Percentiles rank a stretch among this genome's conserved stretches.
These are phyloP conservation scores for Poecilia gillii DNA, from an alignment of 2,797 vertebrate species.

Conservation along the genomic window DNA sequence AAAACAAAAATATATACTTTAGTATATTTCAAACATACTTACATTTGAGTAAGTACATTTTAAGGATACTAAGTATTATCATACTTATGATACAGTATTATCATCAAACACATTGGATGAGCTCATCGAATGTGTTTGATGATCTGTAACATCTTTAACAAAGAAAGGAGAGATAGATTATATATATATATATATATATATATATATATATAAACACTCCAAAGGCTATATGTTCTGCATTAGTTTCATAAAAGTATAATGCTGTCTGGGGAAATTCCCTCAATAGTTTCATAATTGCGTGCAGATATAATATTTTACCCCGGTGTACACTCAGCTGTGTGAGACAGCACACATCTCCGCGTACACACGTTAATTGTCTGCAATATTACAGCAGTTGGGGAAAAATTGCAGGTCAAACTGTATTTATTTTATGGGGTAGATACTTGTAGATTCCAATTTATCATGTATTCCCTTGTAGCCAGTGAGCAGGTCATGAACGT, in stretches of 20 bases:
- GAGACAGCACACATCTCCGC: not conserved
- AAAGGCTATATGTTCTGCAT: constrained; percentile 36
- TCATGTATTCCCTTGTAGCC: constrained; percentile 30
- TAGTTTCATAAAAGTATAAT: constrained; percentile 62
- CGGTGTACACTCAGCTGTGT: constrained; percentile 42
- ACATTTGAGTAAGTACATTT: too few relatives aligned
- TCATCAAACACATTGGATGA: too few relatives aligned
- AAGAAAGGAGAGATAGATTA: not conserved
- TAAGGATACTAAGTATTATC: too few relatives aligned
- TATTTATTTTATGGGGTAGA: constrained; percentile 41
- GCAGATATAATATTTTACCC: constrained; percentile 56
- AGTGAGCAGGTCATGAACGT: constrained; percentile 19
- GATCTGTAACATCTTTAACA: not conserved
- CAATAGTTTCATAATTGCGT: constrained; percentile 74
- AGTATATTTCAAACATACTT: too few relatives aligned
- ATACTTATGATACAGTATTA: too few relatives aligned
- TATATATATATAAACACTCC: not conserved
- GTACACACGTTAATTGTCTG: constrained; percentile 59
- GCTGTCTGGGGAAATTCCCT: constrained; percentile 67
- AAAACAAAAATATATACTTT: too few relatives aligned
- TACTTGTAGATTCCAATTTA: constrained; percentile 42
- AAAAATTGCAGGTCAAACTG: constrained; percentile 45
- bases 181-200: not conserved
- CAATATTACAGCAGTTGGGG: constrained; percentile 36
- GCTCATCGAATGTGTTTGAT: too few relatives aligned